Base-by-base conservation (phyloP, 2,888 invertebrate genomes). In the Mimas tiliae region DNA sequence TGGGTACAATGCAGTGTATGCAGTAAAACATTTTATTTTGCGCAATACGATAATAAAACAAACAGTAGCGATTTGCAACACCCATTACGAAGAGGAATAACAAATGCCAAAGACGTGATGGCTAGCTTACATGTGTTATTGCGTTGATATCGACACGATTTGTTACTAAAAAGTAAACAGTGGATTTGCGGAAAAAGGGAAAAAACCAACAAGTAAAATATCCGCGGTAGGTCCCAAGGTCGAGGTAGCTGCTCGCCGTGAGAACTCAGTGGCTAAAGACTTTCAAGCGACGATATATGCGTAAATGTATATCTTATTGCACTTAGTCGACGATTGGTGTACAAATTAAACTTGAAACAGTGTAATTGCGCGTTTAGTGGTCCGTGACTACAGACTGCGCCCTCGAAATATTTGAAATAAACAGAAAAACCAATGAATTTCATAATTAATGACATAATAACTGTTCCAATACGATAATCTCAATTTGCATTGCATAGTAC, bases 191-290 rank as follows among this genome's bases (percentile, higher is more conserved):
- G 89, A 91, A 91, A 90, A 85, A 81, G 80, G 80, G 82, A 63
- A 84, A 85, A 89, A 86, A 85, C 77, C 74, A 80, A 82, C 82
- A 84, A 85, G 86, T 81, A 80, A 88, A 89, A 89, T 89, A 89
- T 90, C 88, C 86, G 88, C 84, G 82, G 84, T 85, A 81, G 80
- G 78, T 78, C 74, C 84, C 90, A 92, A 93, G 93, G 93, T 88
- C 86, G 82, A 74, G 77, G 83, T 80, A 91, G 86, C 83, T 82
- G 91, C 81, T 92, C 77, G 84, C 91, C 91, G 82, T 91, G 92
- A 91, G 81, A 77, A 74, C 72, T 73, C 73, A 77, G 77, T 78
- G 77, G 79, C 72, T 80, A 81, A 80, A 78, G 82, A 90, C 91
- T 91, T 91, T 91, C 91, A 85, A 90, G 86, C 79, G 78, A 77